phyloP scores from a whole-genome alignment of 2,113 vertebrate species.

The Thinocorus orbignyianus region DNA sequence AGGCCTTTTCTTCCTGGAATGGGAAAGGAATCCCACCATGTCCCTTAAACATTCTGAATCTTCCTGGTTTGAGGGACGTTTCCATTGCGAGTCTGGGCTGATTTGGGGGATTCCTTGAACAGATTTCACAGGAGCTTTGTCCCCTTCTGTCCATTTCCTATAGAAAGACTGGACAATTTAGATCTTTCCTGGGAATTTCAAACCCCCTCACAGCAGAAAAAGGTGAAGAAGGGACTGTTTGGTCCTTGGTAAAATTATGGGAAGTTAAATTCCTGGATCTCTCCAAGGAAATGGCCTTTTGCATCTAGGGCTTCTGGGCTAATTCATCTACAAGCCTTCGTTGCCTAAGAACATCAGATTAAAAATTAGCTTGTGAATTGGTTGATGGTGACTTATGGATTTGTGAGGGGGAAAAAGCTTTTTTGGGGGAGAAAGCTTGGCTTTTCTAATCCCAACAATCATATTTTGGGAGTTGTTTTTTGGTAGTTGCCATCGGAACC shows the following conservation, averaged over 20 bases:
- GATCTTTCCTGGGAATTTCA: not conserved
- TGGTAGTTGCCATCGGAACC: not conserved
- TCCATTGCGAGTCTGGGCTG: not conserved
- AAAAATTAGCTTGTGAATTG: not conserved
- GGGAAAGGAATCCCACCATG: fast-evolving
- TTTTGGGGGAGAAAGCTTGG: not conserved
- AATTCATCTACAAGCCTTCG: not conserved
- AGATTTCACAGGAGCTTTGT: not conserved
- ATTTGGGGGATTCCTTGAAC: not conserved
- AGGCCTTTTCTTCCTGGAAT: fast-evolving
- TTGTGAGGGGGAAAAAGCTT: not conserved
- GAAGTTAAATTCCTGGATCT: not conserved
- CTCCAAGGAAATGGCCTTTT: not conserved
- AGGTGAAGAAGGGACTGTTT: not conserved
- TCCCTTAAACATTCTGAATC: not conserved
- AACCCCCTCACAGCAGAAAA: not conserved
- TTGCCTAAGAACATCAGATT: not conserved
- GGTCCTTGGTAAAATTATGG: not conserved
- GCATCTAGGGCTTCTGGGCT: not conserved
- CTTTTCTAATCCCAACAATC: not conserved
- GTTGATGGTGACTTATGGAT: not conserved
- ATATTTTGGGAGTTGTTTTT: not conserved
- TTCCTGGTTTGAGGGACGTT: fast-evolving
- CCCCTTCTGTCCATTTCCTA: not conserved
- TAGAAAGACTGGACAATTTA: not conserved